These are phyloP conservation scores for Hippocampus comes DNA, from an alignment of 2,113 vertebrate genomes.

Conservation along the genomic window DNA sequence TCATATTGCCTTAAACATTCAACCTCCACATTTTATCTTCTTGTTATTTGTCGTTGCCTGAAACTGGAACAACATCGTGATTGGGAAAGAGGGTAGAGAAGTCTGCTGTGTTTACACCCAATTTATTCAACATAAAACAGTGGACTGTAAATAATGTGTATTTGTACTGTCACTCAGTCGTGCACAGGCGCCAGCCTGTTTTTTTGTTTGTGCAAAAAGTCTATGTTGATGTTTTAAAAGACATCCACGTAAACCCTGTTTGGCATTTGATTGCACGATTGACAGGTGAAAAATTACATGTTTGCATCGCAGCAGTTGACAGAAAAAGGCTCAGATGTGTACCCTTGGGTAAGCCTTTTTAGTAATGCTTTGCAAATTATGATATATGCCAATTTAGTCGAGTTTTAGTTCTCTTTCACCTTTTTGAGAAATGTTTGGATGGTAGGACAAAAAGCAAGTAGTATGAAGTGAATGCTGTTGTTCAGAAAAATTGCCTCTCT, in stretches of 20 bases:
- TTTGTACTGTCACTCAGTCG: constrained; percentile 15
- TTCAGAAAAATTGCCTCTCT: constrained; percentile 14
- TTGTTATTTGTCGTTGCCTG: background rate
- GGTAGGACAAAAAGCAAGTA: background rate
- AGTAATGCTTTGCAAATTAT: background rate
- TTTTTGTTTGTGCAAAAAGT: background rate
- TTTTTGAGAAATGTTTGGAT: background rate
- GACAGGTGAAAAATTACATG: background rate
- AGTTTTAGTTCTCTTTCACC: background rate
- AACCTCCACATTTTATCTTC: background rate
- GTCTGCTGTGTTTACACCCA: background rate
- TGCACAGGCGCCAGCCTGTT: background rate
- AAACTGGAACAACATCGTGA: background rate
- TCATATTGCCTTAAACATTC: background rate
- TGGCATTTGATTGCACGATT: constrained; percentile 10
- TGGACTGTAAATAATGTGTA: constrained; percentile 1
- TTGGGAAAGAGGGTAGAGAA: background rate
- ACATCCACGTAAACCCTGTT: background rate
- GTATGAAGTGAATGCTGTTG: background rate
- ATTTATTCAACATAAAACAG: background rate
- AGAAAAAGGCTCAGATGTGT: background rate
- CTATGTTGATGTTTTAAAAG: constrained; percentile 23
- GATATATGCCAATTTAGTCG: background rate
- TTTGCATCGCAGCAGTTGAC: background rate
- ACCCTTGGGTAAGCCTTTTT: background rate